Evolutionary conservation across 2,888 invertebrate genomes (phyloP).

Genomic region (Metacarcinus magister): DNA sequence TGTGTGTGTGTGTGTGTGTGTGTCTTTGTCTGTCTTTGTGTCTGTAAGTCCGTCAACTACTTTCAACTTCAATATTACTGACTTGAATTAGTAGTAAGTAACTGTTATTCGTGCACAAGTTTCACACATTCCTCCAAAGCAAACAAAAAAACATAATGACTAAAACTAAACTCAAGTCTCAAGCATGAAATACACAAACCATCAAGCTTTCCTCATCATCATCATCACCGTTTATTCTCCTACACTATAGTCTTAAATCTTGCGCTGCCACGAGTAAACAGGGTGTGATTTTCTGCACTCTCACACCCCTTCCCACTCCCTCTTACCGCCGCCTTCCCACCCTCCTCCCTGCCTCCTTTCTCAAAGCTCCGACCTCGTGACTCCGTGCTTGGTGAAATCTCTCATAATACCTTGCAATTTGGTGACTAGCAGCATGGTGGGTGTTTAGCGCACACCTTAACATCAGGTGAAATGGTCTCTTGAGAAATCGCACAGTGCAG

Average conservation of each 20-base stretch:
- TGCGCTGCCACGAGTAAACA: neutral
- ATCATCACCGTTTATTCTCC: neutral
- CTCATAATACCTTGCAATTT: neutral
- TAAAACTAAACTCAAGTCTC: neutral
- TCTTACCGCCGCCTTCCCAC: neutral
- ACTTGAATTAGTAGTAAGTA: neutral
- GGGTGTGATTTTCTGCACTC: neutral
- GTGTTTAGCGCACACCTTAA: neutral
- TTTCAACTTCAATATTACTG: neutral
- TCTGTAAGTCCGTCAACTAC: neutral
- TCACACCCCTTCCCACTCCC: neutral
- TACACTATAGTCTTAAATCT: neutral
- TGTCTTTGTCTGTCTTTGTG: neutral
- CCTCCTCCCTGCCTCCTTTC: neutral
- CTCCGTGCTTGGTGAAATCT: constrained; percentile 23
- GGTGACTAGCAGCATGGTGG: neutral
- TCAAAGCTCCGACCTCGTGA: neutral
- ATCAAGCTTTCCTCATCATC: neutral
- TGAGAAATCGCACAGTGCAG: neutral
- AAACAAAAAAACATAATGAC: neutral
- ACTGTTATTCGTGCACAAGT: neutral
- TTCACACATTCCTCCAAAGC: too few species aligned
- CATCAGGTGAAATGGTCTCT: neutral
- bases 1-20: neutral
- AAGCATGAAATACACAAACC: neutral